Conservation (phyloP, 2,888 invertebrate species). For the Leptogaster cylindrica region DNA sequence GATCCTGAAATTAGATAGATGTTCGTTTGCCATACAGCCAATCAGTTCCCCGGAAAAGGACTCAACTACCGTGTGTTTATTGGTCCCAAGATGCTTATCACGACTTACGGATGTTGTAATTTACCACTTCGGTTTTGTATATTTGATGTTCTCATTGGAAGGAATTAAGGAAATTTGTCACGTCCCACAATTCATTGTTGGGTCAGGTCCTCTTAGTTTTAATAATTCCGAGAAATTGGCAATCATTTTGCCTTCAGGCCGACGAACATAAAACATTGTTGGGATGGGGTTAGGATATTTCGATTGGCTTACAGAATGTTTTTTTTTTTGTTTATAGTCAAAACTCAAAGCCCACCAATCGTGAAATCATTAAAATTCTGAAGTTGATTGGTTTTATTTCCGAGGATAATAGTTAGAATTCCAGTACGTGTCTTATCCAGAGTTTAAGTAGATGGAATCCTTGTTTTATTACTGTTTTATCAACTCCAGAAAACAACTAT, state of each 20-base stretch:
- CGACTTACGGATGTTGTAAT: constrained; percentile 30
- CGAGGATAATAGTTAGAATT: no score
- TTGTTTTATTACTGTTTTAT: no score
- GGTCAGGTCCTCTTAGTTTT: constrained; percentile 19
- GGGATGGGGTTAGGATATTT: not conserved
- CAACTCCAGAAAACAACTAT: no score
- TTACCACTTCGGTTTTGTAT: constrained; percentile 14
- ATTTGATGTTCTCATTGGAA: constrained; percentile 30
- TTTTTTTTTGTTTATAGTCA: no score
- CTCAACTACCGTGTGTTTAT: constrained; percentile 18
- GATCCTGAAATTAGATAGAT: constrained; percentile 12
- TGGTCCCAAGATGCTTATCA: constrained; percentile 25
- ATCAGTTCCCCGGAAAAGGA: constrained; percentile 32
- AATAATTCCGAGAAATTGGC: constrained; percentile 34
- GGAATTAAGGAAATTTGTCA: constrained; percentile 34
- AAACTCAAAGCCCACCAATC: no score
- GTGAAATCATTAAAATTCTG: no score
- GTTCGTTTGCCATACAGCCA: not conserved
- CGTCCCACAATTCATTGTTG: constrained; percentile 36
- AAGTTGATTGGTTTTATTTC: no score
- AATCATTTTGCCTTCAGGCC: not conserved
- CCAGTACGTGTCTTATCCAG: no score
- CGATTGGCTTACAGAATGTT: no score
- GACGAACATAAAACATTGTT: not conserved
- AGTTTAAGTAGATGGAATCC: no score